Evolutionary conservation across 2,113 vertebrate genomes (phyloP).

Genomic region (Neogale vison): DNA sequence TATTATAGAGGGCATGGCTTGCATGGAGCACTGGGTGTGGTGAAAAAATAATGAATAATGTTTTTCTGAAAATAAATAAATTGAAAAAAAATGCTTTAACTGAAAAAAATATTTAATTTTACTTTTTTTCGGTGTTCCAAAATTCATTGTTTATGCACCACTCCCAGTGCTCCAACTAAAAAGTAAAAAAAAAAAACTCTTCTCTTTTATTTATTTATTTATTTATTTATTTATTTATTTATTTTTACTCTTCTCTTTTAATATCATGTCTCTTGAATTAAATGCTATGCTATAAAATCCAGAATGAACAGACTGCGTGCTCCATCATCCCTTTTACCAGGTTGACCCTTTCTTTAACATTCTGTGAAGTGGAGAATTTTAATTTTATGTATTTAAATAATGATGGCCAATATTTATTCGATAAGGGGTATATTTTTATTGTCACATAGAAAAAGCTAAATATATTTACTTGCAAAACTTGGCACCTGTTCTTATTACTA

Average conservation of each 20-base stretch:
- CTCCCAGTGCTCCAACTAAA: neutral
- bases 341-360: neutral
- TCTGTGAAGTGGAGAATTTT: neutral
- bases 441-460: neutral
- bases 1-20: no score
- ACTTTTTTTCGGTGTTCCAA: no score
- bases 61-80: no score
- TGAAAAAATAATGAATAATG: no score
- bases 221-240: no score
- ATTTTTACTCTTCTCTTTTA: neutral
- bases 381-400: neutral
- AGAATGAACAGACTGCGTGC: neutral
- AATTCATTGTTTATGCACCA: no score
- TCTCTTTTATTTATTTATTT: no score
- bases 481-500: neutral
- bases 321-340: neutral
- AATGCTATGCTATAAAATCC: neutral
- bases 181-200: neutral
- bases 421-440: neutral
- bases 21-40: no score
- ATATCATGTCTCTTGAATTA: neutral
- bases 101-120: no score
- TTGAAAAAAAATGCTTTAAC: no score
- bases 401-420: neutral
- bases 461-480: neutral